Percentiles rank a stretch among this genome's conserved stretches.
These are phyloP conservation scores for Campaea margaritaria DNA, from an alignment of 2,888 invertebrate genomes.

Conservation along the genomic window DNA sequence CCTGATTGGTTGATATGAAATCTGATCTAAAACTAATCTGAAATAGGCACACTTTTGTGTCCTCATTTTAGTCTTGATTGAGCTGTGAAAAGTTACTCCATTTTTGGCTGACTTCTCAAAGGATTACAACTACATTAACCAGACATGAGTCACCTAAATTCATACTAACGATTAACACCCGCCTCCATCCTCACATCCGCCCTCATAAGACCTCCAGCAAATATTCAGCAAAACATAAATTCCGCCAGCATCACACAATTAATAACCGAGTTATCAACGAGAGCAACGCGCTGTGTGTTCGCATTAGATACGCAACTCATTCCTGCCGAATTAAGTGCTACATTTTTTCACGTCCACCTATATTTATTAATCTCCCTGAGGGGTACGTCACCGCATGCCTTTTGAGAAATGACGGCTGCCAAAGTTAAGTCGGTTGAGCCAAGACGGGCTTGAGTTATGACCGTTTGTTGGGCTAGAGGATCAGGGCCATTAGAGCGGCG, in stretches of 20 bases:
- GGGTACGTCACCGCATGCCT: conserved; percentile 79
- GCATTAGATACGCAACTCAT: conserved; percentile 74
- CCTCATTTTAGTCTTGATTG: too few species aligned
- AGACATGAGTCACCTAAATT: background rate
- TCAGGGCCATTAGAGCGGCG: conserved; percentile 81
- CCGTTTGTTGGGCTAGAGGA: conserved; percentile 82
- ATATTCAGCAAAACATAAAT: conserved; percentile 42
- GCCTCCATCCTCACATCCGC: conserved; percentile 1
- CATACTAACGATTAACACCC: background rate
- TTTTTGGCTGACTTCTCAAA: background rate
- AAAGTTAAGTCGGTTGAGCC: conserved; percentile 85
- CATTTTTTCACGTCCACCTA: conserved; percentile 82
- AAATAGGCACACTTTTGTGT: too few species aligned
- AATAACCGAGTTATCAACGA: conserved; percentile 54
- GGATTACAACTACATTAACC: background rate
- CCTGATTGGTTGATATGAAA: too few species aligned
- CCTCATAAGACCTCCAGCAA: conserved; percentile 27
- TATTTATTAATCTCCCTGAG: conserved; percentile 80
- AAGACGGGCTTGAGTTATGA: conserved; percentile 82
- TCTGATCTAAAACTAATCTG: too few species aligned
- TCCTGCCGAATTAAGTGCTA: conserved; percentile 77
- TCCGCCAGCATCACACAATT: conserved; percentile 44
- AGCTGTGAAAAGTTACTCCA: background rate
- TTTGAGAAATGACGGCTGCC: conserved; percentile 85
- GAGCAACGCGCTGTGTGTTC: conserved; percentile 53